Conservation (phyloP, 2,113 vertebrate genomes). For the Tupaia tana region DNA sequence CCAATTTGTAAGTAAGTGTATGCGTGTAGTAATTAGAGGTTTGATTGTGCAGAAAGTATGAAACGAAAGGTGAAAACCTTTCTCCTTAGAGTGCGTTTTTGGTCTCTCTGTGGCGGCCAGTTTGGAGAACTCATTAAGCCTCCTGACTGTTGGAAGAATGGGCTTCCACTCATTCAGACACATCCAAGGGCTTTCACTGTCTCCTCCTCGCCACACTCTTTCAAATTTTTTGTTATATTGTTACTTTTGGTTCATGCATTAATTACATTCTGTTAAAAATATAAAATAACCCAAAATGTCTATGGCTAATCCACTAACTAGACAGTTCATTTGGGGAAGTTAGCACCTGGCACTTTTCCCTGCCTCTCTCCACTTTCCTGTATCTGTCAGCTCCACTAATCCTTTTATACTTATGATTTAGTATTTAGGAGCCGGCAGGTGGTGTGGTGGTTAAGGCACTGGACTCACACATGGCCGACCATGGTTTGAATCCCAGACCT, state of each 20-base stretch:
- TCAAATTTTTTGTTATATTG: neutral
- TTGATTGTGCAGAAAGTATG: neutral
- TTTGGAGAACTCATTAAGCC: too few relatives aligned
- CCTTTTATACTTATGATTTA: too few relatives aligned
- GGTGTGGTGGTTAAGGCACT: too few relatives aligned
- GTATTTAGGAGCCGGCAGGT: too few relatives aligned
- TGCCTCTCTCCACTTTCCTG: neutral
- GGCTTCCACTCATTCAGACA: too few relatives aligned
- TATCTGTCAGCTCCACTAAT: neutral
- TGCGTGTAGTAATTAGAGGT: neutral
- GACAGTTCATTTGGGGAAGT: neutral
- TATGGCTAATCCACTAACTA: neutral
- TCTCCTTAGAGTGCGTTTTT: neutral
- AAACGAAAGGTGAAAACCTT: neutral
- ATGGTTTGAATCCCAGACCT: too few relatives aligned
- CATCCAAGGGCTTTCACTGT: too few relatives aligned
- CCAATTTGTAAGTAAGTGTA: neutral
- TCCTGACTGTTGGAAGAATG: too few relatives aligned
- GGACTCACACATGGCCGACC: too few relatives aligned
- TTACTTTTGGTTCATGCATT: neutral
- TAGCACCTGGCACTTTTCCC: neutral
- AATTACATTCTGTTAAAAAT: neutral
- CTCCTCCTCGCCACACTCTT: neutral
- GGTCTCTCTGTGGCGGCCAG: neutral
- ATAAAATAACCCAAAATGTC: neutral